Conservation (phyloP, 92 coral and sea anemone genomes). For the Porites lobata region DNA sequence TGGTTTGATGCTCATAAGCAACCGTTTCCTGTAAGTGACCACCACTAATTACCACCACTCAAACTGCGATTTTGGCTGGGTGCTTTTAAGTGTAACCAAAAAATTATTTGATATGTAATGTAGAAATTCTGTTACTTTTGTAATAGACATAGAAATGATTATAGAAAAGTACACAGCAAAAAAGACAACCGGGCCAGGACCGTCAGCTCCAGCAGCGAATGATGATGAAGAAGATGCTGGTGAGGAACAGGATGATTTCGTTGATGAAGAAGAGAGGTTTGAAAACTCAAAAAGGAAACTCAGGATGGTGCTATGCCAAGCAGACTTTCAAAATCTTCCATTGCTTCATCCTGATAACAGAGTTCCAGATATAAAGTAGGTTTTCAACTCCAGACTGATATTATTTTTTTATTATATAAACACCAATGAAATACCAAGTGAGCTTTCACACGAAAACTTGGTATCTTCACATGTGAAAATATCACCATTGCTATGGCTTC, state of each 20-base stretch:
- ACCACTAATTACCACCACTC: too few relatives aligned
- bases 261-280: slow-evolving; percentile 79
- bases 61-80: not conserved
- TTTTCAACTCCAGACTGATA: too few relatives aligned
- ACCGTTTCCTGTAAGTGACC: too few relatives aligned
- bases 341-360: slow-evolving; percentile 76
- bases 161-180: slow-evolving; percentile 74
- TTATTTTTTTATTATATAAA: not conserved
- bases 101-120: too few relatives aligned
- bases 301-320: slow-evolving; percentile 84
- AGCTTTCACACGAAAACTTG: too few relatives aligned
- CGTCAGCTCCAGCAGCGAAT: not conserved
- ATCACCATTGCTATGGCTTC: too few relatives aligned
- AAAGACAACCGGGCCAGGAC: slow-evolving; percentile 23
- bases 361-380: slow-evolving; percentile 60
- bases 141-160: slow-evolving; percentile 66
- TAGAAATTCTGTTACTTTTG: not conserved
- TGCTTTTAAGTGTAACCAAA: too few relatives aligned
- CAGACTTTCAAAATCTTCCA: slow-evolving; percentile 86
- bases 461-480: too few relatives aligned
- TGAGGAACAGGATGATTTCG: slow-evolving; percentile 81
- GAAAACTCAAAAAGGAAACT: slow-evolving; percentile 84
- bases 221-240: slow-evolving; percentile 45
- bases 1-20: too few relatives aligned
- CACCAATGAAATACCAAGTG: too few relatives aligned